A percentile compares a stretch with the other conserved stretches of the same genome.
Evolutionary conservation across 2,113 vertebrate genomes (phyloP).

Genomic region (Crotalus viridis): DNA sequence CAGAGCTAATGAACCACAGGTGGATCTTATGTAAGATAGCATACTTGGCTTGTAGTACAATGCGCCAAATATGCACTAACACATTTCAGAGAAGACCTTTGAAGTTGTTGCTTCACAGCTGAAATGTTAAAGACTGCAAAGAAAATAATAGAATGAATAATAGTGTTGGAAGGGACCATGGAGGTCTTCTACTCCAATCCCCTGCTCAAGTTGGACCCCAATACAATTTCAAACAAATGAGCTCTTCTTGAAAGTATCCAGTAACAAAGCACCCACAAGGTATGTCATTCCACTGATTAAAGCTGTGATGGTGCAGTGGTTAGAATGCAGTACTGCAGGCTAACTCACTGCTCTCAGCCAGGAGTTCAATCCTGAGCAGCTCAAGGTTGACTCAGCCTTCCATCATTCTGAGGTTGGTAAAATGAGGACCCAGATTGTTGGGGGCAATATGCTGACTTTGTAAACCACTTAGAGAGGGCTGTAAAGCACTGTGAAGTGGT

Average conservation of each 20-base stretch:
- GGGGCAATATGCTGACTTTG: too few species aligned
- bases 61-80: neutral
- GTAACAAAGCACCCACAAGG: neutral
- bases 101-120: neutral
- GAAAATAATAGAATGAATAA: neutral
- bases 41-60: conserved; percentile 18
- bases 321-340: too few species aligned
- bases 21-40: conserved; percentile 2
- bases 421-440: too few species aligned
- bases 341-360: too few species aligned
- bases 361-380: too few species aligned
- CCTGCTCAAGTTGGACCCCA: neutral
- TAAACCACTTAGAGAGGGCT: too few species aligned
- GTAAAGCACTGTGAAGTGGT: too few species aligned
- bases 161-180: neutral
- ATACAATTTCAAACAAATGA: neutral
- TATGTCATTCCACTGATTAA: neutral
- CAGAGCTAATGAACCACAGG: conserved; percentile 15
- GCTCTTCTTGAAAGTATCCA: neutral
- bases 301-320: too few species aligned
- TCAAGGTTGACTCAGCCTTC: too few species aligned
- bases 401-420: too few species aligned
- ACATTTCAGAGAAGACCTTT: neutral
- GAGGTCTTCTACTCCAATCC: neutral
- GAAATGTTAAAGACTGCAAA: neutral